Percentiles rank a stretch among this genome's conserved stretches.
Evolutionary conservation across 2,113 vertebrate species (phyloP).

Genomic region (Sander lucioperca): DNA sequence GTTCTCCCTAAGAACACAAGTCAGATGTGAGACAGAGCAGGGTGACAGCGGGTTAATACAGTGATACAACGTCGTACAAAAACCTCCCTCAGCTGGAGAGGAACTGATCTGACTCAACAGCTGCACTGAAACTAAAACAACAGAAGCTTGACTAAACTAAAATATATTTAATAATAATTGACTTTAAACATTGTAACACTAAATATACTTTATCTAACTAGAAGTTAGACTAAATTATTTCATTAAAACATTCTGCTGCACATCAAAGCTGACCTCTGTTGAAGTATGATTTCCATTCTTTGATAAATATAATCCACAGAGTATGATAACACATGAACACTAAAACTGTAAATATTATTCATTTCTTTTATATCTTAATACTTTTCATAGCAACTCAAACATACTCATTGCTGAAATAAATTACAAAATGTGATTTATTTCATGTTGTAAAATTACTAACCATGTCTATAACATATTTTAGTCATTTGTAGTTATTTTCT

Average conservation of each 20-base stretch:
- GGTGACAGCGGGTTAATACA: background rate
- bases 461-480: background rate
- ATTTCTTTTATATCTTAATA: background rate
- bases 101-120: slow-evolving; percentile 12
- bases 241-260: too few relatives aligned
- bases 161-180: too few relatives aligned
- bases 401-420: background rate
- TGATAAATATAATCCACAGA: background rate
- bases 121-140: background rate
- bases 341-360: background rate
- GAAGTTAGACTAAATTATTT: too few relatives aligned
- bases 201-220: too few relatives aligned
- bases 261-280: background rate
- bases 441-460: too few relatives aligned
- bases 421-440: background rate
- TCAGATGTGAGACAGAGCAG: too few relatives aligned
- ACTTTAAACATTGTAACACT: too few relatives aligned
- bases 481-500: background rate
- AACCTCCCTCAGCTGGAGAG: background rate
- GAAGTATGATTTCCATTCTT: background rate
- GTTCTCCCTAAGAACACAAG: too few relatives aligned
- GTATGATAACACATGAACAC: background rate
- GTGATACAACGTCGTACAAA: too few relatives aligned
- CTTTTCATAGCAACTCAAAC: background rate
- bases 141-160: too few relatives aligned